These are phyloP conservation scores for Philhelius pedissequus DNA, from an alignment of 2,888 invertebrate genomes.

Conservation along the genomic window DNA sequence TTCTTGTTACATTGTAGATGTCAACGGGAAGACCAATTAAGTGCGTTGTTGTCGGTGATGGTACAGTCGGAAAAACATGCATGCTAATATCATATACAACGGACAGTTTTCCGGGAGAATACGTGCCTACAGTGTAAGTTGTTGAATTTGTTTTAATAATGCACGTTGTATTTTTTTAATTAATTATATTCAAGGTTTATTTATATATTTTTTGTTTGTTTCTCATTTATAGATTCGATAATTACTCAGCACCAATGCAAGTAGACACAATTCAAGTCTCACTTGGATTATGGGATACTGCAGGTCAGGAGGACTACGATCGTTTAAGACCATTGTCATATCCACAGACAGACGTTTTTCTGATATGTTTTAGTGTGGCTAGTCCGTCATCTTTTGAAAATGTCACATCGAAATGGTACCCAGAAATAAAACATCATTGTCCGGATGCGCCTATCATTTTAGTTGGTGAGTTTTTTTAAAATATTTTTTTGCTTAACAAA, in stretches of 20 bases:
- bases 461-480: slow-evolving; percentile 87
- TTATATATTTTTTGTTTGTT: slow-evolving; percentile 6
- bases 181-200: background rate
- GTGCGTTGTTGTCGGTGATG: slow-evolving; percentile 95
- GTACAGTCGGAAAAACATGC: slow-evolving; percentile 96
- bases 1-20: slow-evolving; percentile 80
- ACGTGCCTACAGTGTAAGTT: slow-evolving; percentile 94
- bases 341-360: slow-evolving; percentile 99
- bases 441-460: slow-evolving; percentile 99
- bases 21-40: slow-evolving; percentile 96
- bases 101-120: slow-evolving; percentile 95
- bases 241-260: slow-evolving; percentile 99
- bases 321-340: slow-evolving; percentile 96
- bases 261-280: slow-evolving; percentile 98
- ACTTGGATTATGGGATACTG: slow-evolving; percentile 98
- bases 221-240: slow-evolving; percentile 87
- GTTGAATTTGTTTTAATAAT: background rate
- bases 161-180: background rate
- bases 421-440: slow-evolving; percentile 99
- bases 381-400: slow-evolving; percentile 99
- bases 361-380: slow-evolving; percentile 99
- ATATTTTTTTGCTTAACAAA: background rate
- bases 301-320: slow-evolving; percentile 97
- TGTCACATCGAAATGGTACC: slow-evolving; percentile 99
- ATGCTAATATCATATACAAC: slow-evolving; percentile 96